Base-by-base conservation (phyloP, 2,797 vertebrate species). In the Petrocephalus schoutedeni region DNA sequence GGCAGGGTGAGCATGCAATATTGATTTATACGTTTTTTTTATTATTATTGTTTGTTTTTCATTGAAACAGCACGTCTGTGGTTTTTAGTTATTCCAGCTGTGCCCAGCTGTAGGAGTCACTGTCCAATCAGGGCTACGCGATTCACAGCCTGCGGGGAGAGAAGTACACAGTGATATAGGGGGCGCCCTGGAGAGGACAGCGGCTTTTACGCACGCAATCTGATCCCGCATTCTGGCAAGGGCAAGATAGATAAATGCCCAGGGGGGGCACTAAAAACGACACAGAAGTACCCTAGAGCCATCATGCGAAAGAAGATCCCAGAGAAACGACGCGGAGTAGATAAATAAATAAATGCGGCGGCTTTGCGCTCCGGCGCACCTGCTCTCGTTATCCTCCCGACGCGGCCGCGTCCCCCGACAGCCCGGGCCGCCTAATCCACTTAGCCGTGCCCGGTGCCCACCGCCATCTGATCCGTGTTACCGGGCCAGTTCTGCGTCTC, bases 401-500 rank as follows among this genome's bases (percentile, higher is more conserved):
- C 74, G 54, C 80, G 59, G 53, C 51, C 32, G 51, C 53, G 9
- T 87, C 88, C 53, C 57, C 61, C 51, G 51, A 87, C 58, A 89
- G 67, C 87, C 51, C 56, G 85, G 61, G 82, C 32, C 5, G 83
- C 67, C 87, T 91, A 91, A 91, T 90, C 89, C 84, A 85, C 54
- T 88, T 87, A 89, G 54, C 45, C 57, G 19, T 71, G 85, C 64
- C 87, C 58, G 86, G 87, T 64, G 74, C 89, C 1, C 77, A 77
- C 87, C 85, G 59, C 58, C 86, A 88, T 36, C 89, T 83, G 87
- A 90, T 88, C 89, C 87, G 86, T 85, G 90, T 88, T 89, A 88
- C 88, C 87, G 88, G 88, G 77, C 67, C 88, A 89, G 89, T 54
- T 85, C 53, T 85, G 51, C 64, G 88, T 89, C 86, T 88, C 88